Conservation (phyloP, 2,113 vertebrate genomes). For the Pachyramphus minor region DNA sequence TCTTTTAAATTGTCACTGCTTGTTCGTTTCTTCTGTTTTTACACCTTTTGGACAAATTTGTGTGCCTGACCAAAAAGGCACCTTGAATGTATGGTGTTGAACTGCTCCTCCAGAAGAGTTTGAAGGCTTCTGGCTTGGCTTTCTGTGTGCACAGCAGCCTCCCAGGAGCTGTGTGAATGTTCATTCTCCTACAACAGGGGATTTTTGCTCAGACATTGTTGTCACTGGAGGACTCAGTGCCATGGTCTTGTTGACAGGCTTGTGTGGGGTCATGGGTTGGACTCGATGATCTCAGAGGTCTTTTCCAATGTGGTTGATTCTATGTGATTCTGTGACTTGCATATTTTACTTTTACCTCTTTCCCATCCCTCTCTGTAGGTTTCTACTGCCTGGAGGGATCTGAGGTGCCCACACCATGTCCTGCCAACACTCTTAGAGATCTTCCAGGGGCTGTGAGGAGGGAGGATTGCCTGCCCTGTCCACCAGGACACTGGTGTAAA, state of each 20-base stretch:
- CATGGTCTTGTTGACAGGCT: no score
- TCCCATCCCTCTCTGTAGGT: conserved; percentile 55
- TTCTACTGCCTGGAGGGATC: conserved; percentile 86
- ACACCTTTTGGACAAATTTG: neutral
- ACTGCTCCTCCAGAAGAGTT: neutral
- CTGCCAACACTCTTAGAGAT: conserved; percentile 76
- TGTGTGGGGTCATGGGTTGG: no score
- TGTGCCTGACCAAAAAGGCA: neutral
- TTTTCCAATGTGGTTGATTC: no score
- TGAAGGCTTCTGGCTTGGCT: neutral
- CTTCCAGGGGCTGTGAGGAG: conserved; percentile 71
- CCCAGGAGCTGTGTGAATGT: neutral
- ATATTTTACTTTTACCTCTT: neutral
- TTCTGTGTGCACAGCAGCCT: neutral
- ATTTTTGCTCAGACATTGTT: neutral
- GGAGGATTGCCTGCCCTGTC: conserved; percentile 84
- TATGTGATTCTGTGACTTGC: no score
- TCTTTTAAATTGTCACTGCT: neutral
- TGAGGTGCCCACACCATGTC: conserved; percentile 74
- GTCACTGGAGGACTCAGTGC: no score
- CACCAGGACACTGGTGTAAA: conserved; percentile 82
- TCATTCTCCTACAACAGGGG: neutral
- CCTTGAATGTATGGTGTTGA: neutral
- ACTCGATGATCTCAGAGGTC: no score
- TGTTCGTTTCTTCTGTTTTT: fast-evolving